phyloP scores from a whole-genome alignment of 1,140 invertebrate species.

The Cardiocondyla obscurior region DNA sequence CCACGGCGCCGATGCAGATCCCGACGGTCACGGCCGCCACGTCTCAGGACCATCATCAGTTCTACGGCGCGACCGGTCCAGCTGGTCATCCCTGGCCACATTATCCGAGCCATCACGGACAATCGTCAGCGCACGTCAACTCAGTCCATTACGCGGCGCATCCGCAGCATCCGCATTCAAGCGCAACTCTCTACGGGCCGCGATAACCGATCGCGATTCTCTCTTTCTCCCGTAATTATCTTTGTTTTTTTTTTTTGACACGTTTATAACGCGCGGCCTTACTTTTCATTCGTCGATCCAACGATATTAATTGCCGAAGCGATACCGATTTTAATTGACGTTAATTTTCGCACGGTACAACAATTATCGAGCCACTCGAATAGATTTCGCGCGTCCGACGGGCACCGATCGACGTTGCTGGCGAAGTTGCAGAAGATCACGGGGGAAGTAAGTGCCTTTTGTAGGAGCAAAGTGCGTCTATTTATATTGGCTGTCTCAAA shows the following conservation, averaged over 20 bases:
- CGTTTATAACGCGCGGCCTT: no score
- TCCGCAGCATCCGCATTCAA: conserved; percentile 73
- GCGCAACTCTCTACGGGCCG: conserved; percentile 78
- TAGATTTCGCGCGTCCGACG: conserved; percentile 14
- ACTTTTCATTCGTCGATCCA: no score
- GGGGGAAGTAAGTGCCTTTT: conserved; percentile 76
- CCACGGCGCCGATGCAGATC: conserved; percentile 47
- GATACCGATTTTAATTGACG: no score
- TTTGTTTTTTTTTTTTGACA: no score
- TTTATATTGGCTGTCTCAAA: conserved; percentile 78
- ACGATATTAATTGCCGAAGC: no score
- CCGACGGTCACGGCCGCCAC: conserved; percentile 34
- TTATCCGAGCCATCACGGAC: conserved; percentile 71
- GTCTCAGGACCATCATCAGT: conserved; percentile 78
- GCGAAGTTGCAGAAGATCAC: conserved; percentile 23
- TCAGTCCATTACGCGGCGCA: conserved; percentile 75
- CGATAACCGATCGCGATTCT: not conserved
- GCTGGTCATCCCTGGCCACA: conserved; percentile 68
- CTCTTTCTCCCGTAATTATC: not conserved
- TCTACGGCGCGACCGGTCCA: conserved; percentile 71
- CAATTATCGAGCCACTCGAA: not conserved
- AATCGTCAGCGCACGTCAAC: conserved; percentile 67
- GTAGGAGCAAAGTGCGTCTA: conserved; percentile 79
- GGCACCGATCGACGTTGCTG: conserved; percentile 44
- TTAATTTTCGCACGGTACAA: not conserved